phyloP scores from a whole-genome alignment of 1,140 invertebrate genomes.

The Drosophila navojoa region DNA sequence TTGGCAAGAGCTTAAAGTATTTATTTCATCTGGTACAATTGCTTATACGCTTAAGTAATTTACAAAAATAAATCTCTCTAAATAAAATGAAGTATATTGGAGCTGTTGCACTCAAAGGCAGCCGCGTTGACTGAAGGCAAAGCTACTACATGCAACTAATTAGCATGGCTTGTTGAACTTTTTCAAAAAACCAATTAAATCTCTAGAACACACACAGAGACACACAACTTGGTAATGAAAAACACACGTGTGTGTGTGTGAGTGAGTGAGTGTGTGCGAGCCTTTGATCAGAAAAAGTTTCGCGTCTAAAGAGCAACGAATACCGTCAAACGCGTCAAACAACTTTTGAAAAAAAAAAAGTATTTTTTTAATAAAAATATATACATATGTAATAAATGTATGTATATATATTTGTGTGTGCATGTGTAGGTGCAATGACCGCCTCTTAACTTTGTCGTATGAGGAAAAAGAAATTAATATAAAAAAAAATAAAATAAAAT shows the following conservation, averaged over 20 bases:
- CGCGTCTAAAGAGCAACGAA: conserved; percentile 25
- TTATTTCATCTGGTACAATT: background rate
- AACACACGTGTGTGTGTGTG: conserved; percentile 19
- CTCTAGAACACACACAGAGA: conserved; percentile 18
- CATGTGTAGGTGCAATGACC: conserved; percentile 26
- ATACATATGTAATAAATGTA: conserved; percentile 13
- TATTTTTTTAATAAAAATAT: conserved; percentile 35
- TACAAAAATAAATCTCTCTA: conserved; percentile 1
- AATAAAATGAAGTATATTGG: no score
- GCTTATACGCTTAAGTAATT: conserved; percentile 18
- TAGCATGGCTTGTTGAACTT: conserved; percentile 80
- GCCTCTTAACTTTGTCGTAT: conserved; percentile 45
- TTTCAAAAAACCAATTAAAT: conserved; percentile 82
- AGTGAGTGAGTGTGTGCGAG: background rate
- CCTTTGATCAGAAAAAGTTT: conserved; percentile 70
- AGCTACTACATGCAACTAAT: conserved; percentile 70
- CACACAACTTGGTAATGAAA: conserved; percentile 67
- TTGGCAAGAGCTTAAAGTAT: background rate
- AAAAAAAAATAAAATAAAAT: conserved; percentile 3
- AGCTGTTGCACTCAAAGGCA: conserved; percentile 42
- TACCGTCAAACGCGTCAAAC: conserved; percentile 30
- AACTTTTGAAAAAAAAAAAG: conserved; percentile 39
- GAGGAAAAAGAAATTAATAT: conserved; percentile 33
- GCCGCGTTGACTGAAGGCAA: conserved; percentile 8
- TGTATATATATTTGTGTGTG: background rate